Evolutionary conservation across 2,113 vertebrate genomes (phyloP).

Genomic region (Phalacrocorax pelagicus): DNA sequence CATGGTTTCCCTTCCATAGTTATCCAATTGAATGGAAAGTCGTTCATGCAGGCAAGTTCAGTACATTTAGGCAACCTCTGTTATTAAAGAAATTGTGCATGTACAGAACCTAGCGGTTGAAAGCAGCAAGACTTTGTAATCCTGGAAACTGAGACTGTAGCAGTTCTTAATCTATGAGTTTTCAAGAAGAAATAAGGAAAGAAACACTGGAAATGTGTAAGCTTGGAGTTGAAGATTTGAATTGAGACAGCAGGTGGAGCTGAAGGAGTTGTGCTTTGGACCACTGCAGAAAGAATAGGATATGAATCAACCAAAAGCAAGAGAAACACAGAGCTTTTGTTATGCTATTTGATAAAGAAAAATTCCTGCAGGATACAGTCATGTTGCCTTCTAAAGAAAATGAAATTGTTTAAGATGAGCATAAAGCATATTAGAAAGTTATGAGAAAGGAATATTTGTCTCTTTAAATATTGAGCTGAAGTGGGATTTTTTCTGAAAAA

Average conservation of each 20-base stretch:
- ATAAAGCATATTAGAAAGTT: background rate
- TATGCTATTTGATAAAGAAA: background rate
- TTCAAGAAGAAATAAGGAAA: background rate
- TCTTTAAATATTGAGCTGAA: background rate
- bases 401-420: background rate
- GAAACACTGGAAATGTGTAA: background rate
- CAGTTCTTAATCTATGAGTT: background rate
- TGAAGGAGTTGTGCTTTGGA: conserved; percentile 39
- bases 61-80: conserved; percentile 34
- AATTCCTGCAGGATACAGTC: background rate
- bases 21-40: conserved; percentile 28
- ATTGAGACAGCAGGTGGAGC: conserved; percentile 71
- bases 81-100: conserved; percentile 37
- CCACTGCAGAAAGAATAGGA: background rate
- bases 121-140: conserved; percentile 34
- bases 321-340: conserved; percentile 23
- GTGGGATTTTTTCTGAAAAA: background rate
- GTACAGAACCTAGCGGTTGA: conserved; percentile 11
- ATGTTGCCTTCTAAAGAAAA: background rate
- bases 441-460: background rate
- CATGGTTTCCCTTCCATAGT: conserved; percentile 4
- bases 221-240: background rate
- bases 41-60: conserved; percentile 17
- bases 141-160: background rate
- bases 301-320: conserved; percentile 41